Evolutionary conservation across 2,113 vertebrate species (phyloP).

Genomic region (Sprattus sprattus): DNA sequence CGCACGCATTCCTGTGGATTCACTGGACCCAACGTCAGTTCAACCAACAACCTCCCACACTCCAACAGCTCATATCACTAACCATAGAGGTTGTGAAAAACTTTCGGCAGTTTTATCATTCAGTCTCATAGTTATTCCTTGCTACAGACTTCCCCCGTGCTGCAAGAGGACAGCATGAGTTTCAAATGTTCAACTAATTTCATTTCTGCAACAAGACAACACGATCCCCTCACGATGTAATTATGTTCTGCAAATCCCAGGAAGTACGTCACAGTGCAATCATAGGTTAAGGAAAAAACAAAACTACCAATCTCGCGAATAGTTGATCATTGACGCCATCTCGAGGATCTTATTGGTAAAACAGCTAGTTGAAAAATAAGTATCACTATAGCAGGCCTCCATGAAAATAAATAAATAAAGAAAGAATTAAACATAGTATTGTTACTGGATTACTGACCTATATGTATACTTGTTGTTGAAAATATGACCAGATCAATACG

Average conservation of each 20-base stretch:
- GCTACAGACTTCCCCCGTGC: background rate
- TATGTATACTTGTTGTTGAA: too few relatives aligned
- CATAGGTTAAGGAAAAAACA: background rate
- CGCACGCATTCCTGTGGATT: background rate
- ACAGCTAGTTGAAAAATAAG: background rate
- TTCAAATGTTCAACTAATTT: background rate
- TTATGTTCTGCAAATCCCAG: slow-evolving; percentile 66
- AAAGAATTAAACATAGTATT: too few relatives aligned
- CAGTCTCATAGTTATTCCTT: slow-evolving; percentile 1
- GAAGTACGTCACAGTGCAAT: slow-evolving; percentile 71
- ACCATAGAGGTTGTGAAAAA: background rate
- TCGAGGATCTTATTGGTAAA: background rate
- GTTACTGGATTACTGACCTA: too few relatives aligned
- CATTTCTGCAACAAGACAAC: background rate
- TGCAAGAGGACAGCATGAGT: background rate
- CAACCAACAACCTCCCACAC: background rate
- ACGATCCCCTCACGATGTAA: slow-evolving; percentile 39
- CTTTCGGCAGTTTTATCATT: slow-evolving; percentile 7
- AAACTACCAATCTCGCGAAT: background rate
- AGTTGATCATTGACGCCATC: background rate
- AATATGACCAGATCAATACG: too few relatives aligned
- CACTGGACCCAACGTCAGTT: background rate
- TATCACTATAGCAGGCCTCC: background rate
- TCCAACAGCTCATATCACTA: slow-evolving; percentile 7
- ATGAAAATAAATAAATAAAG: background rate